Percentiles rank a stretch among this genome's conserved stretches.
Conservation (phyloP, 2,113 vertebrate species). For the Cyrtonyx montezumae region DNA sequence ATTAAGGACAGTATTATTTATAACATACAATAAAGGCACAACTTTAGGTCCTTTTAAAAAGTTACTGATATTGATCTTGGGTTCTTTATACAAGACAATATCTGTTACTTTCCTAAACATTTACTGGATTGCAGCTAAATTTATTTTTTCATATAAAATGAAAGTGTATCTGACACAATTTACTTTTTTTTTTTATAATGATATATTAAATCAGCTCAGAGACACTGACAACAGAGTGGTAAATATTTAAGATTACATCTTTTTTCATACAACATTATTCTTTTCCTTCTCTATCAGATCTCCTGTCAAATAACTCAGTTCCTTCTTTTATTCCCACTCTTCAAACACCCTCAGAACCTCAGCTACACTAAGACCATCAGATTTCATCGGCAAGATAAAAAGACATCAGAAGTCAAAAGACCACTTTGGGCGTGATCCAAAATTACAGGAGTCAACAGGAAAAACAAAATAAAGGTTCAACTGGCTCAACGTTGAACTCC, state of each 20-base stretch:
- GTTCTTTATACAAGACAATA: slow-evolving; percentile 47
- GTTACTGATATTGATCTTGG: slow-evolving; percentile 55
- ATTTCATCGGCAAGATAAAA: slow-evolving; percentile 5
- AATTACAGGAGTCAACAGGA: neutral
- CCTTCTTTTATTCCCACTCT: slow-evolving; percentile 43
- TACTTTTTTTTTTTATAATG: neutral
- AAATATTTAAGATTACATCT: slow-evolving; percentile 76
- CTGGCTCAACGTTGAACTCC: neutral
- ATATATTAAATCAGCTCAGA: slow-evolving; percentile 56
- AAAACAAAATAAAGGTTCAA: neutral
- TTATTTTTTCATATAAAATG: slow-evolving; percentile 65
- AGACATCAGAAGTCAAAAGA: neutral
- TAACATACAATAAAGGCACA: slow-evolving; percentile 43
- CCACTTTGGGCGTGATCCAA: neutral
- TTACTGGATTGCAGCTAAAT: slow-evolving; percentile 44
- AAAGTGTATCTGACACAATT: slow-evolving; percentile 47
- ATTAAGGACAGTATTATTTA: slow-evolving; percentile 42
- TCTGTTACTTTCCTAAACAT: slow-evolving; percentile 37
- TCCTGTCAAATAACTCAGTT: slow-evolving; percentile 18
- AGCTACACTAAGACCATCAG: neutral
- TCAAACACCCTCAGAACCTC: neutral
- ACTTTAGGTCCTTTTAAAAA: slow-evolving; percentile 48
- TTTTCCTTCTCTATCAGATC: slow-evolving; percentile 61
- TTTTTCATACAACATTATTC: slow-evolving; percentile 55
- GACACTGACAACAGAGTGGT: slow-evolving; percentile 44